These are phyloP conservation scores for Hyles lineata DNA, from an alignment of 2,888 invertebrate genomes.

Conservation along the genomic window DNA sequence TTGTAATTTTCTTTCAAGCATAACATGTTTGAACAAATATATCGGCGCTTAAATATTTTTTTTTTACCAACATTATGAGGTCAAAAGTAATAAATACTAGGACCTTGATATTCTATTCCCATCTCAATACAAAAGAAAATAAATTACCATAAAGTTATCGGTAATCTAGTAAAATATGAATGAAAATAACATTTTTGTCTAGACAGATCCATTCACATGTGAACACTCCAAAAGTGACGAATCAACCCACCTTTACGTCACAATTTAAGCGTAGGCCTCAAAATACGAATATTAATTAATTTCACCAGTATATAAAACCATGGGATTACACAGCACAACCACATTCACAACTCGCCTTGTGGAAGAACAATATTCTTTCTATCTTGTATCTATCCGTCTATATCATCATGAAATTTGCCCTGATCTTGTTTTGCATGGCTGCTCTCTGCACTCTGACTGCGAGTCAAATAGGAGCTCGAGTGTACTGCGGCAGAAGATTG, in stretches of 20 bases:
- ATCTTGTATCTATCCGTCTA: neutral
- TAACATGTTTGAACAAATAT: too few species aligned
- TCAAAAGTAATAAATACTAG: too few species aligned
- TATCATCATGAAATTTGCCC: constrained; percentile 3
- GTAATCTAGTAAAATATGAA: too few species aligned
- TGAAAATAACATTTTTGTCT: neutral
- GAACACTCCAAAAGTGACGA: neutral
- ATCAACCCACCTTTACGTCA: neutral
- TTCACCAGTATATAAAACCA: neutral
- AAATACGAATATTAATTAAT: constrained; percentile 21
- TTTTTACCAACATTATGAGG: too few species aligned
- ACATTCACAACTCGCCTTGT: neutral
- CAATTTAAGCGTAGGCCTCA: constrained; percentile 15
- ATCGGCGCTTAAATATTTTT: too few species aligned
- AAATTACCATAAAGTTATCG: too few species aligned
- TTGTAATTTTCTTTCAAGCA: too few species aligned
- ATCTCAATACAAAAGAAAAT: too few species aligned
- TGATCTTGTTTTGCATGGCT: neutral
- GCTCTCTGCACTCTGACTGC: neutral
- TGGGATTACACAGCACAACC: neutral
- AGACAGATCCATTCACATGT: constrained; percentile 3
- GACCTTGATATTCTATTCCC: too few species aligned
- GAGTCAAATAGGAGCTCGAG: constrained; percentile 18
- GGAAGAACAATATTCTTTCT: neutral
- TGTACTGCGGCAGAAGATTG: constrained; percentile 40